Evolutionary conservation across 2,113 vertebrate species (phyloP).

Genomic region (Forbesichthys agassizii): DNA sequence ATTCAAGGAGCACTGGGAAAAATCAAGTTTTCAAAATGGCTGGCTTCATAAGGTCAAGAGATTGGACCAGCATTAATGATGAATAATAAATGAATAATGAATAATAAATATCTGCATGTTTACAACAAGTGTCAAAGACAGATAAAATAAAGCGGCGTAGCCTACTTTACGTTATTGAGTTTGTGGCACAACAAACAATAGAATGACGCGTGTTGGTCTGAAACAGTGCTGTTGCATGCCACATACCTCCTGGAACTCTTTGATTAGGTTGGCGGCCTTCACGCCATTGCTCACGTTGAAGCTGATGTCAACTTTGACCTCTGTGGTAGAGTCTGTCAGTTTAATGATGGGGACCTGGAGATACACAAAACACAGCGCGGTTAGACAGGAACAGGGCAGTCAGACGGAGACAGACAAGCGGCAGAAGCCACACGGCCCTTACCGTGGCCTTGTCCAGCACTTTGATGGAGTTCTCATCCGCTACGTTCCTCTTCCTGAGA

Average conservation of each 20-base stretch:
- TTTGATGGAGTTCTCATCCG: conserved; percentile 94
- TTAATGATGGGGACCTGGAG: conserved; percentile 97
- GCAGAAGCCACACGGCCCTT: conserved; percentile 8
- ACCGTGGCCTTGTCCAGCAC: conserved; percentile 98
- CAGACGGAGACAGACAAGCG: neutral
- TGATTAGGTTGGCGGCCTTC: conserved; percentile 94
- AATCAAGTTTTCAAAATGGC: too few species aligned
- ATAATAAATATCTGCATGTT: too few species aligned
- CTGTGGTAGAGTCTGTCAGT: conserved; percentile 93
- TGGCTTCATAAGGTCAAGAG: too few species aligned
- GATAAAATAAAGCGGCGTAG: too few species aligned
- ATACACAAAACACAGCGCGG: conserved; percentile 13
- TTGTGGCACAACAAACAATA: neutral
- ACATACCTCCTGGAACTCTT: conserved; percentile 94
- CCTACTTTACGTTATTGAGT: too few species aligned
- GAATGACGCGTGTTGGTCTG: too few species aligned
- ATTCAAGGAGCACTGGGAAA: too few species aligned
- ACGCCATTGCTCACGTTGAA: conserved; percentile 97
- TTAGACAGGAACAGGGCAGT: neutral
- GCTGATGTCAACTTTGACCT: conserved; percentile 99
- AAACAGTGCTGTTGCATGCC: conserved; percentile 20
- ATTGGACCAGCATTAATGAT: too few species aligned
- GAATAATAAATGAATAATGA: too few species aligned
- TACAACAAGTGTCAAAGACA: too few species aligned
- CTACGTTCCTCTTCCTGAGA: conserved; percentile 91